These are phyloP conservation scores for Calidris pygmaea DNA, from an alignment of 2,113 vertebrate species.

Conservation along the genomic window DNA sequence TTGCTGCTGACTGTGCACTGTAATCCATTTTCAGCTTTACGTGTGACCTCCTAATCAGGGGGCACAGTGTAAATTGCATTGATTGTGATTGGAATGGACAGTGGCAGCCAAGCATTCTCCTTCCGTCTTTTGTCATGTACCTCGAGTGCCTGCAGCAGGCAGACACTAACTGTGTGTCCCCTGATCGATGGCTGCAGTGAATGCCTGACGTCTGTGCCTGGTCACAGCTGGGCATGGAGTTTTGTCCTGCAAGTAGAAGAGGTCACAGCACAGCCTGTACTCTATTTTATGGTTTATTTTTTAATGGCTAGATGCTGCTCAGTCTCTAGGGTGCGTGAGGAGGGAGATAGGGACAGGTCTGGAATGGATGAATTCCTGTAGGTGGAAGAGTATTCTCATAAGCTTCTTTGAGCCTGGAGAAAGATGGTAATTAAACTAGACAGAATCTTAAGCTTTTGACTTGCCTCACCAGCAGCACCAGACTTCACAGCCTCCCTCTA, in stretches of 20 bases:
- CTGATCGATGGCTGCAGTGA: not conserved
- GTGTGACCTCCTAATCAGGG: not conserved
- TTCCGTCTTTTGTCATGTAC: not conserved
- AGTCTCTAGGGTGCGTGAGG: not conserved
- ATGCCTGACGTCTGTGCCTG: not conserved
- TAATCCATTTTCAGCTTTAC: not conserved
- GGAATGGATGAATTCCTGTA: not conserved
- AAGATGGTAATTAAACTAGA: conserved; percentile 31
- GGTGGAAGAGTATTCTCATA: conserved; percentile 4
- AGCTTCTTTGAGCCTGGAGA: conserved; percentile 45
- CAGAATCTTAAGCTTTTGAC: conserved; percentile 28
- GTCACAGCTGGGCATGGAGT: not conserved
- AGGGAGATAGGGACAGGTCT: not conserved
- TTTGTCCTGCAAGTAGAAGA: not conserved
- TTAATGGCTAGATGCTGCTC: not conserved
- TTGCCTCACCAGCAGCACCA: conserved; percentile 10
- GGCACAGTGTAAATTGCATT: not conserved
- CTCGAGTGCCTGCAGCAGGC: not conserved
- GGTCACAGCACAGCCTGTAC: not conserved
- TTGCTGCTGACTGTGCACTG: not conserved
- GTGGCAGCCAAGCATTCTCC: not conserved
- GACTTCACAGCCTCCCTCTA: not conserved
- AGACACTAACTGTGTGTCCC: fast-evolving
- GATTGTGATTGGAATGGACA: conserved; percentile 1
- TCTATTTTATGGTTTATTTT: not conserved